Percentiles rank a stretch among this genome's conserved stretches.
Conservation (phyloP, 1,140 invertebrate species). For the Alviniconcha marisindica region DNA sequence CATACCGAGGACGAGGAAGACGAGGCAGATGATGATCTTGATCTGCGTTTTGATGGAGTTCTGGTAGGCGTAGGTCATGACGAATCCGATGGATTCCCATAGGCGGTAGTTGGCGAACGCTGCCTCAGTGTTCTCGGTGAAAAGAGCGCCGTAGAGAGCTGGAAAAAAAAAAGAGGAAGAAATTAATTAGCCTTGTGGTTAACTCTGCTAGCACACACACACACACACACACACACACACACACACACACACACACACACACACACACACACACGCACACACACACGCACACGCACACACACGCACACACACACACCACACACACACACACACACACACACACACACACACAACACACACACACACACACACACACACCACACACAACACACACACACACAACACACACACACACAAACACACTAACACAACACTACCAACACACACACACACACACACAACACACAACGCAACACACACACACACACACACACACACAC, state of each 20-base stretch:
- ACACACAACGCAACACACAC: too few species aligned
- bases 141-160: slow-evolving; percentile 94
- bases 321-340: too few species aligned
- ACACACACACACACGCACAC: neutral
- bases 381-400: too few species aligned
- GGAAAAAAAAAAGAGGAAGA: slow-evolving; percentile 58
- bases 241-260: slow-evolving; percentile 9
- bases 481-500: too few species aligned
- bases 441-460: too few species aligned
- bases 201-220: neutral
- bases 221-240: slow-evolving; percentile 7
- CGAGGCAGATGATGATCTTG: slow-evolving; percentile 92
- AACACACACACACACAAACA: too few species aligned
- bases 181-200: too few species aligned
- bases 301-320: too few species aligned
- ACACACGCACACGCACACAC: neutral
- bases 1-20: slow-evolving; percentile 86
- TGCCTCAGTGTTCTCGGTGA: slow-evolving; percentile 91
- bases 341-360: too few species aligned
- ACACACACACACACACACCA: too few species aligned
- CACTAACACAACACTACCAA: too few species aligned
- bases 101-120: slow-evolving; percentile 97
- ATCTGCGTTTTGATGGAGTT: slow-evolving; percentile 90
- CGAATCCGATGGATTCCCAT: slow-evolving; percentile 91
- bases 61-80: slow-evolving; percentile 87